Conservation (phyloP, 2,888 invertebrate species). For the Eilema griseolum region DNA sequence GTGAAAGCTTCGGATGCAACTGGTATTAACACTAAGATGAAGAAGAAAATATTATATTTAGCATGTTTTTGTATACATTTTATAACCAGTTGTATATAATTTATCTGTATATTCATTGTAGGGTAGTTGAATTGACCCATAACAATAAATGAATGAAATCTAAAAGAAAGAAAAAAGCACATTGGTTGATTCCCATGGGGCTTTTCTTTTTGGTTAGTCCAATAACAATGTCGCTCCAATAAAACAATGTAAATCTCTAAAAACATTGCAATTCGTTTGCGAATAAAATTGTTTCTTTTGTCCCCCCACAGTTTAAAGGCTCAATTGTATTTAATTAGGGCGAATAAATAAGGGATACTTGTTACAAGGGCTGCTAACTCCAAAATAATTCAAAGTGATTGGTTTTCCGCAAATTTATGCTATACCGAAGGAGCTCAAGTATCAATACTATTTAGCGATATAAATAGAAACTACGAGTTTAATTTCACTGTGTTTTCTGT, state of each 20-base stretch:
- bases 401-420: not conserved
- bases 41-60: no score
- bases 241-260: not conserved
- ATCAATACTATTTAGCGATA: not conserved
- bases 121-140: no score
- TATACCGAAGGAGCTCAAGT: not conserved
- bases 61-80: no score
- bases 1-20: no score
- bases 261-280: not conserved
- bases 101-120: no score
- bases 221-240: not conserved
- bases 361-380: constrained; percentile 7
- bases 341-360: not conserved
- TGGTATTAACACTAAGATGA: no score
- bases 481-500: not conserved
- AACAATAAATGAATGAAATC: no score
- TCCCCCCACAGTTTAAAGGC: not conserved
- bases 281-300: not conserved
- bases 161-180: no score
- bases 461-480: not conserved
- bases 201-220: not conserved
- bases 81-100: no score
- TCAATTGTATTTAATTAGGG: not conserved
- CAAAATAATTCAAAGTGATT: constrained; percentile 6
- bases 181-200: not conserved